Evolutionary conservation across 92 coral and sea anemone species (phyloP).

Genomic region (Umimayanthus chanpuru): DNA sequence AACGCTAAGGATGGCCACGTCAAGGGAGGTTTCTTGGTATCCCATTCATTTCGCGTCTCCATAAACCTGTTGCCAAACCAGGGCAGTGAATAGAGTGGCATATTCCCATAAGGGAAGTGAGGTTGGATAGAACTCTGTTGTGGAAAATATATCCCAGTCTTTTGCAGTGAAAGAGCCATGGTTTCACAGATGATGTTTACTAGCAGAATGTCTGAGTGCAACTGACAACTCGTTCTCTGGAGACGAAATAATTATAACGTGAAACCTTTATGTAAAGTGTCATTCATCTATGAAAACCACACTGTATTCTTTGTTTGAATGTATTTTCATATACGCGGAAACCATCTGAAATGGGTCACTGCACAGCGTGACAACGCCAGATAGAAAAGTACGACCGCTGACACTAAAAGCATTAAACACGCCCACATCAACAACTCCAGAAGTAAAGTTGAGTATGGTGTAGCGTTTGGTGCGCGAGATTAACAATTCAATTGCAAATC

Average conservation of each 20-base stretch:
- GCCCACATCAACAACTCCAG: conserved; percentile 11
- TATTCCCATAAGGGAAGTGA: conserved; percentile 36
- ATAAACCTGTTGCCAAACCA: conserved; percentile 40
- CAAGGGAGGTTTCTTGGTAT: conserved; percentile 18
- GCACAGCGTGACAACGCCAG: background rate
- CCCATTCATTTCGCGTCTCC: conserved; percentile 38
- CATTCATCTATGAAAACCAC: conserved; percentile 42
- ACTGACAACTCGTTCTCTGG: conserved; percentile 28
- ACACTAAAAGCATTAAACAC: conserved; percentile 32
- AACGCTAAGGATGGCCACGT: conserved; percentile 35
- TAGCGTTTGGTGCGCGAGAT: background rate
- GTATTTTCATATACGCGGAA: conserved; percentile 48
- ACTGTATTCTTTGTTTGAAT: conserved; percentile 34
- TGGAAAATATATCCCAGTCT: conserved; percentile 39
- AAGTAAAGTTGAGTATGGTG: background rate
- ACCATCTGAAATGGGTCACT: conserved; percentile 27
- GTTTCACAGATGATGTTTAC: background rate
- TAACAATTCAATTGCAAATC: background rate
- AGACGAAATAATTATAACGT: conserved; percentile 27
- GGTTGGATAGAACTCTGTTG: conserved; percentile 37
- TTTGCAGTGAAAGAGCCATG: conserved; percentile 36
- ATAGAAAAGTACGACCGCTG: conserved; percentile 12
- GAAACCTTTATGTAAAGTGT: conserved; percentile 29
- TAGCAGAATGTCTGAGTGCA: conserved; percentile 16
- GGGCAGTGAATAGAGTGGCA: conserved; percentile 24